A percentile compares a stretch with the other conserved stretches of the same genome.
Evolutionary conservation across 2,888 invertebrate species (phyloP).

Genomic region (Tillus elongatus): DNA sequence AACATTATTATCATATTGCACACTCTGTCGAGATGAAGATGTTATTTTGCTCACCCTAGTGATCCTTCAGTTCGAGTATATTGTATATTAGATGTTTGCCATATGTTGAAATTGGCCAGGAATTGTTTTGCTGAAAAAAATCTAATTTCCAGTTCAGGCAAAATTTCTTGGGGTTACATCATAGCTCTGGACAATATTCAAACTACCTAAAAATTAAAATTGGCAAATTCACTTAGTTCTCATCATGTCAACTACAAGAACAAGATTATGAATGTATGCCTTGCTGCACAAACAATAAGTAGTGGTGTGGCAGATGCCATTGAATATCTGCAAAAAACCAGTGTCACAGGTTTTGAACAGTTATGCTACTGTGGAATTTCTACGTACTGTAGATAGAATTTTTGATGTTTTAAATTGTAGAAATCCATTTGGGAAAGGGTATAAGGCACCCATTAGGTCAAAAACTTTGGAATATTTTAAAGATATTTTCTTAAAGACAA

Average conservation of each 20-base stretch:
- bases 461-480: conserved; percentile 9
- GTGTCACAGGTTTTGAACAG: conserved; percentile 11
- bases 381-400: conserved; percentile 14
- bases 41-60: conserved; percentile 7
- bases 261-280: conserved; percentile 18
- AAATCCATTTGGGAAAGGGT: conserved; percentile 18
- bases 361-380: conserved; percentile 16
- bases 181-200: conserved; percentile 12
- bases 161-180: conserved; percentile 11
- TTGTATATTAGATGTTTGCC: conserved; percentile 8
- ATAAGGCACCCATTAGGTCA: conserved; percentile 15
- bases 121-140: conserved; percentile 5
- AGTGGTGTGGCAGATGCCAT: conserved; percentile 20
- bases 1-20: too few species aligned
- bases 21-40: too few species aligned
- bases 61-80: conserved; percentile 4
- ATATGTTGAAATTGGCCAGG: conserved; percentile 8
- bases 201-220: conserved; percentile 12
- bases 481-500: conserved; percentile 7
- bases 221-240: conserved; percentile 15
- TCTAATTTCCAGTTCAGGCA: conserved; percentile 7
- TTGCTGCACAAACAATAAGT: conserved; percentile 20
- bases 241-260: conserved; percentile 16
- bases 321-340: conserved; percentile 15
- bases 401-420: conserved; percentile 17